These are phyloP conservation scores for Drosophila kikkawai DNA, from an alignment of 1,140 invertebrate genomes.

Conservation along the genomic window DNA sequence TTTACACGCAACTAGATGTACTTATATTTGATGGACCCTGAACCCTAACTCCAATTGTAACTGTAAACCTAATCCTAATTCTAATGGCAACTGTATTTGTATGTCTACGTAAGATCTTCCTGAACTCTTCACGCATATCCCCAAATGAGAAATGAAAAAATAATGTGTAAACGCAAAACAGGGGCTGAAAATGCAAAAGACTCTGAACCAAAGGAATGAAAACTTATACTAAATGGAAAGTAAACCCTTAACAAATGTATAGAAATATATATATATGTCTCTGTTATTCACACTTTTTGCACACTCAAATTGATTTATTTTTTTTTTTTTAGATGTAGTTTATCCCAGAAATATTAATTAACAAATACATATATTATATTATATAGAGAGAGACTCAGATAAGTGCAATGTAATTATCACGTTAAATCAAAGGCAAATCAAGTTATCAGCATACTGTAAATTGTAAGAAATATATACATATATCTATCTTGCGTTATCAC, in stretches of 20 bases:
- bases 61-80: constrained; percentile 3
- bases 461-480: constrained; percentile 3
- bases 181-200: constrained; percentile 56
- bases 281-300: constrained; percentile 7
- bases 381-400: constrained; percentile 6
- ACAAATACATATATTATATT: background rate
- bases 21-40: constrained; percentile 19
- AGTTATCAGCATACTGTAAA: constrained; percentile 22
- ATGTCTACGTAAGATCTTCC: constrained; percentile 51
- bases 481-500: constrained; percentile 10
- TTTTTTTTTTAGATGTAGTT: constrained; percentile 23
- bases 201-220: constrained; percentile 47
- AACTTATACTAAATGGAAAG: constrained; percentile 13
- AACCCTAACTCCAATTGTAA: background rate
- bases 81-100: constrained; percentile 33
- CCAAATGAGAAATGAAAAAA: constrained; percentile 7
- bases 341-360: background rate
- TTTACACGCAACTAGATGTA: constrained; percentile 18
- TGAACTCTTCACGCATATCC: constrained; percentile 44
- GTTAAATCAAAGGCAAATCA: constrained; percentile 32
- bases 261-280: background rate
- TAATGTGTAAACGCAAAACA: constrained; percentile 30
- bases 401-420: constrained; percentile 35
- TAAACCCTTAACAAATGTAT: constrained; percentile 32
- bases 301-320: constrained; percentile 2